phyloP scores from a whole-genome alignment of 2,888 invertebrate genomes.

The Erpobdella octoculata region DNA sequence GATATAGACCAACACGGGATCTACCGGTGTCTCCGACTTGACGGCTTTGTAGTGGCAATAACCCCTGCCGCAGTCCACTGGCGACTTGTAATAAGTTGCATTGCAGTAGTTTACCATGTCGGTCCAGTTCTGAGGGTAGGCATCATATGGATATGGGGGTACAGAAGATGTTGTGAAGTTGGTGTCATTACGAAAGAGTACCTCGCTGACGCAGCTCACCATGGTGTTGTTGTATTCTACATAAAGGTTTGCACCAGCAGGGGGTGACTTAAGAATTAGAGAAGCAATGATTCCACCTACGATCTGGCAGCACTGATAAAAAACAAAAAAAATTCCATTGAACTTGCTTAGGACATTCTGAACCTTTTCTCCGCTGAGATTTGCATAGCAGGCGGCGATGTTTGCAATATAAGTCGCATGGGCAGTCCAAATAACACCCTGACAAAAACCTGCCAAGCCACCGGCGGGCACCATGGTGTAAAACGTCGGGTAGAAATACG shows the following conservation, averaged over 20 bases:
- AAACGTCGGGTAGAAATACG: conserved; percentile 44
- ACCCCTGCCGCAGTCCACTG: conserved; percentile 40
- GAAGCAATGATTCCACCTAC: conserved; percentile 37
- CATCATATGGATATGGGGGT: background rate
- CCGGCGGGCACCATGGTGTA: conserved; percentile 45
- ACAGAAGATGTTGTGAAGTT: background rate
- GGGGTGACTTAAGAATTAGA: conserved; percentile 29
- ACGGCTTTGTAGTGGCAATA: conserved; percentile 39
- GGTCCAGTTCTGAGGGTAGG: background rate
- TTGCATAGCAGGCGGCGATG: conserved; percentile 42
- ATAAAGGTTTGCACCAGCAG: background rate
- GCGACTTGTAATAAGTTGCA: background rate
- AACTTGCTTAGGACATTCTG: conserved; percentile 43
- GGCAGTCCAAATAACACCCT: conserved; percentile 47
- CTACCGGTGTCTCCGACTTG: conserved; percentile 25
- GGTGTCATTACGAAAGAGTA: background rate
- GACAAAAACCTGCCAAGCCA: conserved; percentile 42
- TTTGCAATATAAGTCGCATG: conserved; percentile 47
- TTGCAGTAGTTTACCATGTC: background rate
- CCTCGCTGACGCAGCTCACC: background rate
- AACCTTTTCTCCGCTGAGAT: conserved; percentile 39
- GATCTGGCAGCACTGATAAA: conserved; percentile 44
- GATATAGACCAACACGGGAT: conserved; percentile 36
- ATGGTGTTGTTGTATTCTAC: conserved; percentile 14
- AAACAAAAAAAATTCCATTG: conserved; percentile 47